A percentile compares a stretch with the other conserved stretches of the same genome.
phyloP scores from a whole-genome alignment of 2,797 vertebrate genomes.

The Sebastes iracundus region DNA sequence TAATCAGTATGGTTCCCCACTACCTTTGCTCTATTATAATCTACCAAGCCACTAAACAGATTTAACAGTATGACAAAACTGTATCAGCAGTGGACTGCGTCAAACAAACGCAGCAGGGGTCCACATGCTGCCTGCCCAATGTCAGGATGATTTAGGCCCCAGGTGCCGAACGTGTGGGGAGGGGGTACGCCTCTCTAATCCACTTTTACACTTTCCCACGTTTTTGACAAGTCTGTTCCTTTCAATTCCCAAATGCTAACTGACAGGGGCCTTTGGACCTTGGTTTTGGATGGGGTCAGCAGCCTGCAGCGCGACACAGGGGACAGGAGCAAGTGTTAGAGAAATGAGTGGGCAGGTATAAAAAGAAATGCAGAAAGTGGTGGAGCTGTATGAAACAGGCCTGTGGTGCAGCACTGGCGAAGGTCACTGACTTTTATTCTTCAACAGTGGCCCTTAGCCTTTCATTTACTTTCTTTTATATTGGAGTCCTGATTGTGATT shows the following conservation, averaged over 20 bases:
- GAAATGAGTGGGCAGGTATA: constrained; percentile 40
- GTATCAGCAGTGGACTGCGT: constrained; percentile 25
- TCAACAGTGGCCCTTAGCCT: constrained; percentile 19
- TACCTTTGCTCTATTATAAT: constrained; percentile 15
- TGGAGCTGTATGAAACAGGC: constrained; percentile 6
- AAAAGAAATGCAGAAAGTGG: constrained; percentile 1
- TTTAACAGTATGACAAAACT: constrained; percentile 48
- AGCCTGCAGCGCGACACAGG: constrained; percentile 47
- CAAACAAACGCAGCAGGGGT: constrained; percentile 34
- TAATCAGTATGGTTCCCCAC: not conserved
- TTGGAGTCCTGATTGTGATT: constrained; percentile 13
- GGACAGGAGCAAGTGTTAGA: constrained; percentile 26
- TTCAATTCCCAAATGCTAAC: constrained; percentile 66
- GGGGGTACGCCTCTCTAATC: constrained; percentile 57
- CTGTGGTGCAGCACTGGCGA: constrained; percentile 21
- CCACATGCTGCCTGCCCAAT: constrained; percentile 47
- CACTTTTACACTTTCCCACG: constrained; percentile 66
- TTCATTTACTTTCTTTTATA: constrained; percentile 9
- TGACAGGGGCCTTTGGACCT: constrained; percentile 55
- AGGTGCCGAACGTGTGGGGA: constrained; percentile 27
- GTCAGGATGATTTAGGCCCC: constrained; percentile 64
- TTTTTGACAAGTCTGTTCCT: constrained; percentile 68
- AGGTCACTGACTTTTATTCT: constrained; percentile 34
- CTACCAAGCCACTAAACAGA: constrained; percentile 35
- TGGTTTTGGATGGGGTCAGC: constrained; percentile 31